Evolutionary conservation across 2,888 invertebrate genomes (phyloP).

Genomic region (Agriotes lineatus): DNA sequence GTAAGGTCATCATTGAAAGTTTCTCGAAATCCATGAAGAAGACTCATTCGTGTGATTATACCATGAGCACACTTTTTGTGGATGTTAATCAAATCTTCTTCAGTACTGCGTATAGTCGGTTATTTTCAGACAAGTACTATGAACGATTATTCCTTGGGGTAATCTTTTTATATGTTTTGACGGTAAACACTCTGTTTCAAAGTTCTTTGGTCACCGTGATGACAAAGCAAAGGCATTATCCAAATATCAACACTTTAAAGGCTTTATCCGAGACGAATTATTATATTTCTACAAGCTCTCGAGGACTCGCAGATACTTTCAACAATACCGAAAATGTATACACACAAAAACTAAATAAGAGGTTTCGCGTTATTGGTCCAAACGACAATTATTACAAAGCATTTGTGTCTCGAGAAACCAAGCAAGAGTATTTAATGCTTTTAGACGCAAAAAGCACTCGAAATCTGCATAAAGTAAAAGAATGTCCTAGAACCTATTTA

Average conservation of each 20-base stretch:
- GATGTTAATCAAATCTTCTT: slow-evolving; percentile 59
- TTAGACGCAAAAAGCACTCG: neutral
- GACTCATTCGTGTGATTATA: slow-evolving; percentile 32
- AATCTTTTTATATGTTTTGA: slow-evolving; percentile 58
- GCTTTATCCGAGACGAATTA: slow-evolving; percentile 60
- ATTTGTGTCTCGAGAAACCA: slow-evolving; percentile 29
- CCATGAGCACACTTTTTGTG: slow-evolving; percentile 54
- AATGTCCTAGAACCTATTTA: slow-evolving; percentile 64
- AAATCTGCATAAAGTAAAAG: slow-evolving; percentile 57
- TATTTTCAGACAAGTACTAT: slow-evolving; percentile 61
- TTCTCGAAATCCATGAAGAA: neutral
- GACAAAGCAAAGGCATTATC: slow-evolving; percentile 63
- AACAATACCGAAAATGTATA: slow-evolving; percentile 55
- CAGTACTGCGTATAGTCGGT: slow-evolving; percentile 50
- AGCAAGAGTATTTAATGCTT: slow-evolving; percentile 36
- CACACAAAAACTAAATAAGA: slow-evolving; percentile 59
- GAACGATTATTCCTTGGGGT: slow-evolving; percentile 62
- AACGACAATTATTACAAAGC: slow-evolving; percentile 54
- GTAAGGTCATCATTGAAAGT: neutral
- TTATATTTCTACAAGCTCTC: slow-evolving; percentile 62
- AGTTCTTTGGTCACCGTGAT: slow-evolving; percentile 65
- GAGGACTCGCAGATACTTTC: slow-evolving; percentile 63
- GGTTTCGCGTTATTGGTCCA: slow-evolving; percentile 56
- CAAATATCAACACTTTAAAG: slow-evolving; percentile 62
- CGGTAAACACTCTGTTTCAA: slow-evolving; percentile 64